These are phyloP conservation scores for Ctenicera cuprea DNA, from an alignment of 2,888 invertebrate species.

Conservation along the genomic window DNA sequence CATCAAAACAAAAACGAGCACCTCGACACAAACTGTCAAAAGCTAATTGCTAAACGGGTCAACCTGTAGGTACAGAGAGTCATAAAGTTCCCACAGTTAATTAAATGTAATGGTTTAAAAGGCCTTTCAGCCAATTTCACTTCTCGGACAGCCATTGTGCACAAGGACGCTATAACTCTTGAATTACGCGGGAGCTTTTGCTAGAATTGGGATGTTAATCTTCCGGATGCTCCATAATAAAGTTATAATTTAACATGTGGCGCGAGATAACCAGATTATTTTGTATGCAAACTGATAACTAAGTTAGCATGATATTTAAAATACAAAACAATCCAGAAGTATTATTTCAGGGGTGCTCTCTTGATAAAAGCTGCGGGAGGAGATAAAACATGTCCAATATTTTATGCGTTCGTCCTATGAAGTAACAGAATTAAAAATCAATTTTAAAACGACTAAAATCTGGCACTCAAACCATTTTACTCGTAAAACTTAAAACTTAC, in stretches of 20 bases:
- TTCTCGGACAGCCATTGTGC: slow-evolving; percentile 60
- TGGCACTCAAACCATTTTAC: neutral
- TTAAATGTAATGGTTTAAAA: slow-evolving; percentile 67
- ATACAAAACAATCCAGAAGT: slow-evolving; percentile 23
- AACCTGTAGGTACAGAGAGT: slow-evolving; percentile 55
- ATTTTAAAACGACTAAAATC: too few relatives aligned
- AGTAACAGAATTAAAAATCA: too few relatives aligned
- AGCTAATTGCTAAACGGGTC: slow-evolving; percentile 63
- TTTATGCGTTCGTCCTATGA: neutral
- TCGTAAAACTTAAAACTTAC: slow-evolving; percentile 7
- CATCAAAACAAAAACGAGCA: slow-evolving; percentile 17
- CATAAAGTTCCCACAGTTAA: slow-evolving; percentile 65
- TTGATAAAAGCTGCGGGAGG: neutral
- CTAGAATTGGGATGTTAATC: slow-evolving; percentile 55
- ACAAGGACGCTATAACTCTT: slow-evolving; percentile 58
- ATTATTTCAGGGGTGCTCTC: neutral
- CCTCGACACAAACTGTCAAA: slow-evolving; percentile 60
- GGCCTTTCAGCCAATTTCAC: slow-evolving; percentile 65
- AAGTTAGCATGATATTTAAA: slow-evolving; percentile 32
- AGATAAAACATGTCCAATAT: neutral
- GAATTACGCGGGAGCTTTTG: slow-evolving; percentile 56
- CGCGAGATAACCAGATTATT: slow-evolving; percentile 36
- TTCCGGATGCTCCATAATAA: slow-evolving; percentile 54
- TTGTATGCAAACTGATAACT: slow-evolving; percentile 44
- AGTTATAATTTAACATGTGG: slow-evolving; percentile 53